Evolutionary conservation across 1,140 invertebrate species (phyloP).

Genomic region (Brachystomella parvula): DNA sequence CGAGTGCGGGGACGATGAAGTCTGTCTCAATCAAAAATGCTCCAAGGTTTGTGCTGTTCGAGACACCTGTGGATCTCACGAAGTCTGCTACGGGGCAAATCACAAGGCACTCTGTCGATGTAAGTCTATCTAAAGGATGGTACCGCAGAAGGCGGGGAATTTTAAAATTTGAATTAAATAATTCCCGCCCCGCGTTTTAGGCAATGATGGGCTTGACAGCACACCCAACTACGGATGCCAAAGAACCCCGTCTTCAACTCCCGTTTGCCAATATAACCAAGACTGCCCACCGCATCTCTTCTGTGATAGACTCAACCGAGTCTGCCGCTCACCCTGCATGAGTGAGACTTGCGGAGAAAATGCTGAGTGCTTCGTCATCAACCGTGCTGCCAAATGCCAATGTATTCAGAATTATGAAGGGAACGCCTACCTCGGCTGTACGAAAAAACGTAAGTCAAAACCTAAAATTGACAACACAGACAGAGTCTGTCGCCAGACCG

Average conservation of each 20-base stretch:
- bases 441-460: slow-evolving; percentile 48
- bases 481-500: too few relatives aligned
- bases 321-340: slow-evolving; percentile 73
- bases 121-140: slow-evolving; percentile 42
- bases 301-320: slow-evolving; percentile 69
- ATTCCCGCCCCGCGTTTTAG: too few relatives aligned
- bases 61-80: slow-evolving; percentile 54
- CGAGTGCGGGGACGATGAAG: slow-evolving; percentile 49
- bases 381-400: slow-evolving; percentile 68
- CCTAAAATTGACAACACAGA: too few relatives aligned
- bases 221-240: slow-evolving; percentile 26
- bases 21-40: slow-evolving; percentile 50
- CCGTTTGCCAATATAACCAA: slow-evolving; percentile 80
- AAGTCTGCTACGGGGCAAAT: slow-evolving; percentile 53
- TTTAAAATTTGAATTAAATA: too few relatives aligned
- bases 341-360: slow-evolving; percentile 50
- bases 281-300: slow-evolving; percentile 72
- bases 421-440: slow-evolving; percentile 41
- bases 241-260: slow-evolving; percentile 40
- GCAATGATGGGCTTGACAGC: slow-evolving; percentile 27
- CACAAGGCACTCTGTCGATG: slow-evolving; percentile 62
- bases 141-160: too few relatives aligned
- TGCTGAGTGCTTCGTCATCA: slow-evolving; percentile 50
- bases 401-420: slow-evolving; percentile 46
- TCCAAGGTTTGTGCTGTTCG: slow-evolving; percentile 49